phyloP scores from a whole-genome alignment of 2,797 vertebrate species.

The Spondyliosoma cantharus region DNA sequence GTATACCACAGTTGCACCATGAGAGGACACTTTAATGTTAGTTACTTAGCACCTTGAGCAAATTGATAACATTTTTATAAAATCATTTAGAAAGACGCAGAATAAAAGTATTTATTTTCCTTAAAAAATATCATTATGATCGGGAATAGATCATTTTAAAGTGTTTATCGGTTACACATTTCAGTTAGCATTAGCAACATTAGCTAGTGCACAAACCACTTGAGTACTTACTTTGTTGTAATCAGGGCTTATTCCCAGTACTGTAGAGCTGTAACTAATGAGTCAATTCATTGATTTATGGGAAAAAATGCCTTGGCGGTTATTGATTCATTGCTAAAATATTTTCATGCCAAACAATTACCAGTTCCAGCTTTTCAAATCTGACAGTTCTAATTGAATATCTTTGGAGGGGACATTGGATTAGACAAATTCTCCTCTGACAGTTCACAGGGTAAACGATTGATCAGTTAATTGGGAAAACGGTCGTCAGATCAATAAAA shows the following conservation, averaged over 20 bases:
- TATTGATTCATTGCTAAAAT: neutral
- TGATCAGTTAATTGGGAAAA: neutral
- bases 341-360: constrained; percentile 3
- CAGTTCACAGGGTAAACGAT: neutral
- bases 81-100: too few relatives aligned
- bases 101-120: too few relatives aligned
- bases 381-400: neutral
- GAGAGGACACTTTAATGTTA: neutral
- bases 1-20: neutral
- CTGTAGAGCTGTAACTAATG: neutral
- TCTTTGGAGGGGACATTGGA: neutral
- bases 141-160: too few relatives aligned
- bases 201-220: too few relatives aligned
- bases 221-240: neutral
- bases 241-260: neutral
- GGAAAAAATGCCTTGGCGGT: neutral
- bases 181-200: too few relatives aligned
- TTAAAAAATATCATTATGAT: too few relatives aligned
- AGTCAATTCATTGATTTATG: neutral
- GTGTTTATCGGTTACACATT: too few relatives aligned
- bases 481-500: neutral
- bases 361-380: neutral
- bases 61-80: too few relatives aligned
- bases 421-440: neutral
- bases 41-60: too few relatives aligned